These are phyloP conservation scores for Scaptomyza parva DNA, from an alignment of 2,888 invertebrate genomes.

Conservation along the genomic window DNA sequence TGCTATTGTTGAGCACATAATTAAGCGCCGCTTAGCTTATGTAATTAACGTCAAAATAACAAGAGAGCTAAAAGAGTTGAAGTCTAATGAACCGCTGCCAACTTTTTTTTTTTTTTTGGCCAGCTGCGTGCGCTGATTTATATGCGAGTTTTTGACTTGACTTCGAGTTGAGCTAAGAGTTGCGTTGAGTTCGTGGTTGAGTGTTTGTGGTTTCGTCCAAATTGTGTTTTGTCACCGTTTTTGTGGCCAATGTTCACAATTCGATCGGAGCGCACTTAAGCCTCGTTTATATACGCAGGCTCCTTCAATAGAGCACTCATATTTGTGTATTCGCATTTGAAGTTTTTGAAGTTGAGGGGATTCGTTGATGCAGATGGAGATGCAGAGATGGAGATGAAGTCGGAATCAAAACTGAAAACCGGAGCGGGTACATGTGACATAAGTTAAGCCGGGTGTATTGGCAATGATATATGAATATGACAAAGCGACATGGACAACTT, in stretches of 20 bases:
- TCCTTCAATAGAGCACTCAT: conserved; percentile 51
- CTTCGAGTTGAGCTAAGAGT: conserved; percentile 3
- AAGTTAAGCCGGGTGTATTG: conserved; percentile 73
- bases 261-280: conserved; percentile 73
- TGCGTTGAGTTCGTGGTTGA: not conserved
- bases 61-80: conserved; percentile 27
- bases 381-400: conserved; percentile 1
- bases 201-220: conserved; percentile 27
- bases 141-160: conserved; percentile 63
- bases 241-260: conserved; percentile 54
- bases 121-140: conserved; percentile 75
- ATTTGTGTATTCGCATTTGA: conserved; percentile 45
- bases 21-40: conserved; percentile 78
- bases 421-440: conserved; percentile 66
- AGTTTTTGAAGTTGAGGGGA: no score
- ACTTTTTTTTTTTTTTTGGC: conserved; percentile 30
- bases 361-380: conserved; percentile 9
- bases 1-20: conserved; percentile 76
- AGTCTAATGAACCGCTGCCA: conserved; percentile 70
- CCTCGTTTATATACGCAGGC: conserved; percentile 66
- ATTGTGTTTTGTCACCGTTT: conserved; percentile 77
- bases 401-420: not conserved
- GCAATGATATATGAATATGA: conserved; percentile 80
- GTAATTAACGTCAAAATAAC: conserved; percentile 65
- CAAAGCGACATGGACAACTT: conserved; percentile 79